A percentile compares a stretch with the other conserved stretches of the same genome.
These are phyloP conservation scores for Calephelis nemesis DNA, from an alignment of 1,140 invertebrate genomes.

Conservation along the genomic window DNA sequence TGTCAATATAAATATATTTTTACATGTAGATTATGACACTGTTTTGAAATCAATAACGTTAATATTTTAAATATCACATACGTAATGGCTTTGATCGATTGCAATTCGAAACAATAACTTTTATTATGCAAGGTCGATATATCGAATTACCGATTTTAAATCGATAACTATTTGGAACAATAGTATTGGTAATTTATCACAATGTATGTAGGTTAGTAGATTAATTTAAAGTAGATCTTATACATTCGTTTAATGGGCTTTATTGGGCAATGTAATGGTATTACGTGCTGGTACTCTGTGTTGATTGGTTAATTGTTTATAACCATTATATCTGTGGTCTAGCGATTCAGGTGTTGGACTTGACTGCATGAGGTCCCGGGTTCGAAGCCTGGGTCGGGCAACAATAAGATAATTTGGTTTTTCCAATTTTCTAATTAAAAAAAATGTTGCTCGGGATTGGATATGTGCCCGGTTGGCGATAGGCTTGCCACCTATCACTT, in stretches of 20 bases:
- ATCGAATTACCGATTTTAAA: conserved; percentile 40
- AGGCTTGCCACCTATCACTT: too few species aligned
- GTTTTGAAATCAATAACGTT: conserved; percentile 7
- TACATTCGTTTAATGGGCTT: background rate
- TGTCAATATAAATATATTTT: too few species aligned
- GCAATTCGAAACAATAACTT: conserved; percentile 25
- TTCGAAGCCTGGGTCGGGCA: too few species aligned
- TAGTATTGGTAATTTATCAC: conserved; percentile 42
- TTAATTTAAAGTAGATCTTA: conserved; percentile 28
- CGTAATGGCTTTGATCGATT: conserved; percentile 19
- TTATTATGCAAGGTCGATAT: conserved; percentile 21
- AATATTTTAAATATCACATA: conserved; percentile 7
- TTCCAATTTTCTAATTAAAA: too few species aligned
- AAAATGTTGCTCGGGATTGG: too few species aligned
- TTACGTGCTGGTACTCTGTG: background rate
- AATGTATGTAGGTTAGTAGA: conserved; percentile 52
- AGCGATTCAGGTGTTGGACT: too few species aligned
- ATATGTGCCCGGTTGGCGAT: too few species aligned
- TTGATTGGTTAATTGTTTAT: background rate
- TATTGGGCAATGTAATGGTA: conserved; percentile 5
- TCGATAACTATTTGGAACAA: conserved; percentile 41
- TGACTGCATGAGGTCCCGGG: too few species aligned
- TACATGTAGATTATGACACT: background rate
- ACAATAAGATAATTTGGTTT: too few species aligned
- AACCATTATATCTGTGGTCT: too few species aligned